Conservation (phyloP, 2,797 vertebrate species). For the Sebastes reedi region DNA sequence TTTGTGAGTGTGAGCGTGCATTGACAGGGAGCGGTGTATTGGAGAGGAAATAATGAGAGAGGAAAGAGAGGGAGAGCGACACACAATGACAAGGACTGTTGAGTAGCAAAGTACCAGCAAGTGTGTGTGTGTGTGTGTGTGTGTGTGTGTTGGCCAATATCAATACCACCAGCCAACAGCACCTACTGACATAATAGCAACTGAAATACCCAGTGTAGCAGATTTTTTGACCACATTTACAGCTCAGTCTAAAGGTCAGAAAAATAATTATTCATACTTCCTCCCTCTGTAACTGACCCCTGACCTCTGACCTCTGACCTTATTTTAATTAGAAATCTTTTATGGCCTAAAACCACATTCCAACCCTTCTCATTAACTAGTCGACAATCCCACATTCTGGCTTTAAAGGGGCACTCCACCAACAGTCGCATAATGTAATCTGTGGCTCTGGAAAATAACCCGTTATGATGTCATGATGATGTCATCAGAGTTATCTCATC, state of each 20-base stretch:
- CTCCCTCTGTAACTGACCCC: not conserved
- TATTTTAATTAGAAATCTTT: not conserved
- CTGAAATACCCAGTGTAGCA: not conserved
- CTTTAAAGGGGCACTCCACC: not conserved
- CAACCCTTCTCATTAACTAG: not conserved
- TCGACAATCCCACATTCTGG: not conserved
- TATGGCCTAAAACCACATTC: not conserved
- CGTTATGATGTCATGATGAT: not conserved
- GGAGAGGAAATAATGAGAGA: conserved; percentile 29
- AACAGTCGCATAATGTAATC: not conserved
- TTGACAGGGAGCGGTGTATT: conserved; percentile 6
- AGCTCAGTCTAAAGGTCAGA: not conserved
- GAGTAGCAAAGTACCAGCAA: conserved; percentile 13
- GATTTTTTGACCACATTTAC: not conserved
- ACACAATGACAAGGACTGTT: conserved; percentile 26
- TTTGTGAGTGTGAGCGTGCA: not conserved
- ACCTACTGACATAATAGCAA: not conserved
- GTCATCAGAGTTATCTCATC: not conserved
- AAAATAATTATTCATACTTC: not conserved
- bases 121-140: conserved; percentile 25
- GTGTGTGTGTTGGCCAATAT: not conserved
- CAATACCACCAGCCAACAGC: not conserved
- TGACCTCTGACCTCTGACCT: not conserved
- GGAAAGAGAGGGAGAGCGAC: not conserved
- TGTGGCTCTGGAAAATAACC: not conserved